A percentile compares a stretch with the other conserved stretches of the same genome.
Evolutionary conservation across 2,888 invertebrate genomes (phyloP).

Genomic region (Plutella xylostella): DNA sequence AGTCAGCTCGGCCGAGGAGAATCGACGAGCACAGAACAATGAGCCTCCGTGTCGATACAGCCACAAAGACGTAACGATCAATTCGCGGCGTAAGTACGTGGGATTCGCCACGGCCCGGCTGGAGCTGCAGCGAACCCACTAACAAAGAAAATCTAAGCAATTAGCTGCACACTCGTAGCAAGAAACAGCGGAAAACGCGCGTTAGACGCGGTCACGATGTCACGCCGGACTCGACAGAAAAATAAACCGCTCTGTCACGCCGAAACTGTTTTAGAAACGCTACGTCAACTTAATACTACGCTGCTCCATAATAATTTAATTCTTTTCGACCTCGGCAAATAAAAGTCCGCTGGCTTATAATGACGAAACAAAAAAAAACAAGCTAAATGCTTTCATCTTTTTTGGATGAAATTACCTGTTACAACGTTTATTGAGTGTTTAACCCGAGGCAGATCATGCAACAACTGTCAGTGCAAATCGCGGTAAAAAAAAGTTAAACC

Average conservation of each 20-base stretch:
- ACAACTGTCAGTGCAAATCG: slow-evolving; percentile 25
- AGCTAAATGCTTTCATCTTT: not conserved
- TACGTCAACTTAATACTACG: not conserved
- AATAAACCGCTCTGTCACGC: slow-evolving; percentile 15
- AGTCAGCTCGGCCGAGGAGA: slow-evolving; percentile 60
- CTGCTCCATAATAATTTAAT: too few relatives aligned
- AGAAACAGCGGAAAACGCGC: slow-evolving; percentile 69
- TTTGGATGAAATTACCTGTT: not conserved
- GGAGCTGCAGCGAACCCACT: slow-evolving; percentile 55
- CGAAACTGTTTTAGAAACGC: not conserved
- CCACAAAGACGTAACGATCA: slow-evolving; percentile 68
- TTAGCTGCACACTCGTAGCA: slow-evolving; percentile 69
- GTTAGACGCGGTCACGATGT: slow-evolving; percentile 62
- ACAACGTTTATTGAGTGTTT: slow-evolving; percentile 3
- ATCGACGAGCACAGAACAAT: slow-evolving; percentile 57
- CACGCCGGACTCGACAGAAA: slow-evolving; percentile 28
- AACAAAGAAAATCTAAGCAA: slow-evolving; percentile 70
- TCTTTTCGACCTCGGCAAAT: not conserved
- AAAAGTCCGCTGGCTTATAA: not conserved
- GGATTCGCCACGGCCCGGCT: slow-evolving; percentile 60
- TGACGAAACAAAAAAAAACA: not conserved
- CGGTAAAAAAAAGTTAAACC: slow-evolving; percentile 34
- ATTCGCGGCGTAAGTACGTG: slow-evolving; percentile 67
- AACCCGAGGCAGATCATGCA: slow-evolving; percentile 26
- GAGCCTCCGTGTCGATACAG: slow-evolving; percentile 64